Percentiles rank a stretch among this genome's conserved stretches.
phyloP scores from a whole-genome alignment of 2,113 vertebrate genomes.

The Agapornis roseicollis region DNA sequence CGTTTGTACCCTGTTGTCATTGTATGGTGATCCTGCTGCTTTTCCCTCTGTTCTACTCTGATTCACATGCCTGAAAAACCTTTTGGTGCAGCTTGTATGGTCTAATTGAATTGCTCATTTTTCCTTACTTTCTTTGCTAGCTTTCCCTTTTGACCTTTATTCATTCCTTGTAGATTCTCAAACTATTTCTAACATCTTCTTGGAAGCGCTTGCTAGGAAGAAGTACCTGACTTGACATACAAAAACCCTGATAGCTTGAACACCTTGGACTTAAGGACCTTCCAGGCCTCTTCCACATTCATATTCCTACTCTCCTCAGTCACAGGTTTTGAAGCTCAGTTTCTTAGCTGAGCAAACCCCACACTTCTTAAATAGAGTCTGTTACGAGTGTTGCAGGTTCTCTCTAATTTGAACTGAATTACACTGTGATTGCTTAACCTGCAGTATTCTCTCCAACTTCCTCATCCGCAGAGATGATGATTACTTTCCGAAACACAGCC shows the following conservation, averaged over 20 bases:
- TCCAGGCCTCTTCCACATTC: neutral
- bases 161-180: neutral
- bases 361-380: slow-evolving; percentile 11
- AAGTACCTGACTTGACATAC: neutral
- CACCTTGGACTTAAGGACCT: neutral
- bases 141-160: neutral
- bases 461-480: neutral
- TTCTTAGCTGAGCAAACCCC: slow-evolving; percentile 1
- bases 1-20: neutral
- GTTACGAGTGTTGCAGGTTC: neutral
- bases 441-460: neutral
- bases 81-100: neutral
- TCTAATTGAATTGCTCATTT: neutral
- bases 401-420: neutral
- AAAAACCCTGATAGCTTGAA: slow-evolving; percentile 11
- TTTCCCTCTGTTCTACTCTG: neutral
- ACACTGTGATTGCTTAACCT: neutral
- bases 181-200: neutral
- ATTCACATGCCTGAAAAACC: neutral
- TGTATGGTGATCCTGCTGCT: neutral
- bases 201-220: neutral
- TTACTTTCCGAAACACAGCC: neutral
- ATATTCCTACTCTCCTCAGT: neutral
- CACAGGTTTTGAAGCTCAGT: neutral
- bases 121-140: neutral